Evolutionary conservation across 2,797 vertebrate species (phyloP), one percentile per base, ranked within the genome.

Genomic region (Labroides dimidiatus): DNA sequence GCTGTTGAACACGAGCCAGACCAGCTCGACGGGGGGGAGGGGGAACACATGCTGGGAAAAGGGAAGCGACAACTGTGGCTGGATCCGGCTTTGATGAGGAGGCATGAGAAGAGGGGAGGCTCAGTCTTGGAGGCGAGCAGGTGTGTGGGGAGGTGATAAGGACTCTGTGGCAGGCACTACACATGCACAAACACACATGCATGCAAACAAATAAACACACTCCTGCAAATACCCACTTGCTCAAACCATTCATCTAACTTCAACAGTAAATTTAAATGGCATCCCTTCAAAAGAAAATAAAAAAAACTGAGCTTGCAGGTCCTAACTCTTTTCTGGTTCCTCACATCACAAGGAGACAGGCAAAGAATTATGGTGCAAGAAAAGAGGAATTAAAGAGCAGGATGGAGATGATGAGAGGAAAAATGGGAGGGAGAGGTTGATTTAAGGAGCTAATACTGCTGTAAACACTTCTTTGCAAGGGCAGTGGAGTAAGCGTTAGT

Each of bases 91-190:
- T 93, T 93, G 91, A 93, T 88, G 91, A 89, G 87, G 86, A 84
- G 82, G 86, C 94, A 94, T 94, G 92, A 95, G 92, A 88, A 79
- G 77, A 85, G 83, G 73, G 78, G 69, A 84, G 76, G 82, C 82
- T 83, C 79, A 82, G 86, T 88, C 92, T 93, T 90, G 42, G 75
- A 89, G 85, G 93, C 93, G 92, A 84, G 90, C 90, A 93, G 92
- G 91, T 92, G 89, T 93, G 93, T 87, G 93, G 93, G 93, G 93
- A 92, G 89, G 92, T 82, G 90, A 89, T 88, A 93, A 81, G 81
- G 87, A 92, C 66, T 75, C 79, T 78, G 89, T 91, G 78, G 68
- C 90, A 90, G 92, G 77, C 85, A 91, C 91, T 82, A 89, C 77
- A 89, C 77, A 80, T 82, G 64, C 24, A 62, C 54, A 48, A 42